Base-by-base conservation (phyloP, 2,888 invertebrate genomes). In the Leptinotarsa rubiginosa region DNA sequence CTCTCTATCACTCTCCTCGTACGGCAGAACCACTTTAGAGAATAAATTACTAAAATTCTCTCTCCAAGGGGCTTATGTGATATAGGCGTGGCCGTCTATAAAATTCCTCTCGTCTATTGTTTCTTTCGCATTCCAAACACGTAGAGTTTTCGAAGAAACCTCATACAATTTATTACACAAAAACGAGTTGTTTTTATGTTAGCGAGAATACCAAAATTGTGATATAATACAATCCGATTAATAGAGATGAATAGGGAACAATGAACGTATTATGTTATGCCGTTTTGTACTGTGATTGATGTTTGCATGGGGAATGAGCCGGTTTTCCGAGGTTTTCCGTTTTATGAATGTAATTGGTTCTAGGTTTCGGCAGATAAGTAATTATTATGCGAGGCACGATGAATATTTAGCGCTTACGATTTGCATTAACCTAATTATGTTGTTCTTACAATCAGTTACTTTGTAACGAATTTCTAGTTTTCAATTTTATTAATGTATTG, bases 11-110 rank as follows among this genome's bases (percentile, higher is more conserved):
- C 50, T 66, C 22, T 52, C 22, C 67, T n/a, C 22, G 41, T 67
- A 31, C 68, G 31, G 52, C 54, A 54, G 71, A 75, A 75, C 77
- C 77, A 77, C 75, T 77, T 75, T 70, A 73, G 73, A 73, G 70
- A 70, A 71, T 75, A 69, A 52, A 71, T 71, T 64, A 56, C 54
- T 59, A 68, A 56, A 69, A 47, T 47, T 22, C 56, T 75, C 69
- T 73, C 69, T 69, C 47, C 56, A 64, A 31, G 52, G 41, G 64
- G 31, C 49, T 70, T 56, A 62, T 54, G 54, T 52, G 56, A 22
- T 49, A 59, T 72, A 70, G 75, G 75, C 65, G 75, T 72, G 75
- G 75, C 69, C 50, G 50, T 50, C 50, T 66, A 64, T 49, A 62
- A 41, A 10, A 68, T 69, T 67, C 20, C 69, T 59, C 10, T 47